Conservation (phyloP, 2,888 invertebrate species). For the Eilema depressum region DNA sequence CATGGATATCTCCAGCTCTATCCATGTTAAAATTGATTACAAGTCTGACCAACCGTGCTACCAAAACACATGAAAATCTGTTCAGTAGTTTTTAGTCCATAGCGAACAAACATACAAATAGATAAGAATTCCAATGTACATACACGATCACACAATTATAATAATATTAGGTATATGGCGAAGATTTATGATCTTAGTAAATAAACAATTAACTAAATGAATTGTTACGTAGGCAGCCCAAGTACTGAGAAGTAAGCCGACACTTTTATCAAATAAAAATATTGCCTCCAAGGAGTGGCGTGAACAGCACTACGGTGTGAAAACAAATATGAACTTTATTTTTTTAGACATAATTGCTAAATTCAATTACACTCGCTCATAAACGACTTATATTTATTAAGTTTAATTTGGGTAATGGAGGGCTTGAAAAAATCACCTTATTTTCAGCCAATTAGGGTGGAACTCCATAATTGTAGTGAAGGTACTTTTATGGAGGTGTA, state of each 20-base stretch:
- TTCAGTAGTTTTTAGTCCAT: too few species aligned
- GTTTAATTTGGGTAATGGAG: conserved; percentile 75
- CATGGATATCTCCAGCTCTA: too few species aligned
- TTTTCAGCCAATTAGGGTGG: conserved; percentile 30
- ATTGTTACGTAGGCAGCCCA: conserved; percentile 13
- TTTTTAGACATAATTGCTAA: conserved; percentile 39
- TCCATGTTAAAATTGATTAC: too few species aligned
- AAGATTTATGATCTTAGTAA: neutral
- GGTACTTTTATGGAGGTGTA: conserved; percentile 11
- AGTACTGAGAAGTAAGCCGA: conserved; percentile 23
- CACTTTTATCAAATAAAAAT: conserved; percentile 39
- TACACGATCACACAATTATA: too few species aligned
- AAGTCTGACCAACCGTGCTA: too few species aligned
- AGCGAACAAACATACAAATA: too few species aligned
- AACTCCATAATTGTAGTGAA: conserved; percentile 15
- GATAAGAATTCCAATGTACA: too few species aligned
- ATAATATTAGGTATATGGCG: too few species aligned
- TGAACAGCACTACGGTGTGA: conserved; percentile 28
- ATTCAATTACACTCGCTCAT: conserved; percentile 55
- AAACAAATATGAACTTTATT: conserved; percentile 45
- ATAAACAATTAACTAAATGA: conserved; percentile 16
- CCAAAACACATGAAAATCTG: too few species aligned
- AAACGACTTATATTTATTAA: conserved; percentile 58
- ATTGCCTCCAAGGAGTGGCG: conserved; percentile 30
- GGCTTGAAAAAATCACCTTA: conserved; percentile 43